phyloP scores from a whole-genome alignment of 2,888 invertebrate genomes.

The Leptinotarsa rubiginosa region DNA sequence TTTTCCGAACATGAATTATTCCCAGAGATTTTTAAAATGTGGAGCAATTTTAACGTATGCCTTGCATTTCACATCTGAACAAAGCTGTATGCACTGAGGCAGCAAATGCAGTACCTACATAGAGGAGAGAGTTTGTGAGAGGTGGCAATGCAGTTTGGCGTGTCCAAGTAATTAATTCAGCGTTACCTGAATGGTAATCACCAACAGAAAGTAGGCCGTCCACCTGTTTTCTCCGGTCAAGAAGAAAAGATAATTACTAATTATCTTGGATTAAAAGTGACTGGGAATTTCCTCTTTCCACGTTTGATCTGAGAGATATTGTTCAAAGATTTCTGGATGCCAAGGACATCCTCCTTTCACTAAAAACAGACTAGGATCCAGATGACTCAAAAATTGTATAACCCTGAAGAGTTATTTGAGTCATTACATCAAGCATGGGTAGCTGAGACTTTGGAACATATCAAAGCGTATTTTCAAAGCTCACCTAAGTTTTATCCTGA shows the following conservation, averaged over 20 bases:
- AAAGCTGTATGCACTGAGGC: background rate
- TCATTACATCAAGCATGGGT: background rate
- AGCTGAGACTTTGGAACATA: background rate
- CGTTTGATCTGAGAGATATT: background rate
- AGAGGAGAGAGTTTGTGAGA: background rate
- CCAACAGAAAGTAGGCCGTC: background rate
- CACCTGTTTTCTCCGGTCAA: background rate
- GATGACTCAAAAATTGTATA: background rate
- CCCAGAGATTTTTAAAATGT: too few relatives aligned
- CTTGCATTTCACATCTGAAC: too few relatives aligned
- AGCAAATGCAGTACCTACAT: background rate
- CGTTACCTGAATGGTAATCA: background rate
- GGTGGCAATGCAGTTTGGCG: background rate
- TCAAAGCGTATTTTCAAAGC: background rate
- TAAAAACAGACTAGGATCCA: background rate
- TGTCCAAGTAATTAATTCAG: background rate
- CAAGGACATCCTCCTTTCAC: background rate
- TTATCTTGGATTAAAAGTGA: background rate
- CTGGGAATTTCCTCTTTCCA: constrained; percentile 3
- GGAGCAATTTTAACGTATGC: too few relatives aligned
- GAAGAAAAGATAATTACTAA: background rate
- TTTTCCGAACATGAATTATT: too few relatives aligned
- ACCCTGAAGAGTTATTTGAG: background rate
- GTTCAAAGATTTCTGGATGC: background rate
- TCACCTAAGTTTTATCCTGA: background rate